Conservation (phyloP, 1,140 invertebrate genomes). For the Macrostomum lignano region DNA sequence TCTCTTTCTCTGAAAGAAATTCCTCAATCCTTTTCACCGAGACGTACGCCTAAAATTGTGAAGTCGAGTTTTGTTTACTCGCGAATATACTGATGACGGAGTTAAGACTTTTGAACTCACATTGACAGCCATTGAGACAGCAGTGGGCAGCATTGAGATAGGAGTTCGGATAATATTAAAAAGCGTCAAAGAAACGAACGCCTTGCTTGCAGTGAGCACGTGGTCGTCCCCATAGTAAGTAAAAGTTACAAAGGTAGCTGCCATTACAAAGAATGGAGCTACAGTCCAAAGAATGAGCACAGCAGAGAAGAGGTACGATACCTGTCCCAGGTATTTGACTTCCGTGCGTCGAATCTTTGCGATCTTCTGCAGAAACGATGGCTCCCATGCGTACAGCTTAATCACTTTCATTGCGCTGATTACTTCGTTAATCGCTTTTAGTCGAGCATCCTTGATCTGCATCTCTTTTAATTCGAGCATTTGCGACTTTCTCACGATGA, state of each 20-base stretch:
- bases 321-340: slow-evolving; percentile 22
- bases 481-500: too few species aligned
- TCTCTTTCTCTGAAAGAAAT: too few species aligned
- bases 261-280: slow-evolving; percentile 2
- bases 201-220: slow-evolving; percentile 26
- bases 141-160: slow-evolving; percentile 34
- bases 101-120: slow-evolving; percentile 10
- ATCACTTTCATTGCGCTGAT: slow-evolving; percentile 24
- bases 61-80: background rate
- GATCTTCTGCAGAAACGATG: slow-evolving; percentile 28
- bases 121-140: slow-evolving; percentile 29
- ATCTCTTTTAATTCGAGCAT: too few species aligned
- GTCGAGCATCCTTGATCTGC: slow-evolving; percentile 23
- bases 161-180: slow-evolving; percentile 91
- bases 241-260: slow-evolving; percentile 1
- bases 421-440: slow-evolving; percentile 27
- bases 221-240: background rate
- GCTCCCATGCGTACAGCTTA: slow-evolving; percentile 23
- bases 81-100: background rate
- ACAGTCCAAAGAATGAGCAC: slow-evolving; percentile 1
- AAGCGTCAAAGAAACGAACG: slow-evolving; percentile 74
- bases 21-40: too few species aligned
- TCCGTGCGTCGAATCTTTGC: slow-evolving; percentile 23
- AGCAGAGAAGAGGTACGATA: background rate
- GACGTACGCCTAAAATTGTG: too few species aligned